phyloP scores from a whole-genome alignment of 2,797 vertebrate species.

The Anomalospiza imberbis region DNA sequence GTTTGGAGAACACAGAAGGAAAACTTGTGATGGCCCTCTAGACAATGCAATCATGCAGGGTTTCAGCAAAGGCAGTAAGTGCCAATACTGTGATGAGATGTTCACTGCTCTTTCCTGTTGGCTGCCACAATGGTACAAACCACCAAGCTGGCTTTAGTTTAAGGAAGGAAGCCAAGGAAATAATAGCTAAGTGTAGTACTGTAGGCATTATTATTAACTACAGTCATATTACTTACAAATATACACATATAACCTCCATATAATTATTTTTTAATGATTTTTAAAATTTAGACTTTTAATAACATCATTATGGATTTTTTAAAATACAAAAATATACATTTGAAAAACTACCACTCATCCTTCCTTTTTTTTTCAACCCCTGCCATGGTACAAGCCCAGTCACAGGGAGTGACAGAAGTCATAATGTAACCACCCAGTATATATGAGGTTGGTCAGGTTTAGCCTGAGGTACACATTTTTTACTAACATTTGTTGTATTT shows the following conservation, averaged over 20 bases:
- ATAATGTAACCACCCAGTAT: not conserved
- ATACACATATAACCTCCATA: not conserved
- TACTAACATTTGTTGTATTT: not conserved
- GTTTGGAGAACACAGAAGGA: not conserved
- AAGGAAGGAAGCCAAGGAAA: not conserved
- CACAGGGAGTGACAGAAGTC: not conserved
- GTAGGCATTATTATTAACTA: not conserved
- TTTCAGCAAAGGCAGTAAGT: not conserved
- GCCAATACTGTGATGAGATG: not conserved
- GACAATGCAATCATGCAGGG: not conserved
- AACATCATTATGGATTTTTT: not conserved
- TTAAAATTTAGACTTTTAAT: not conserved
- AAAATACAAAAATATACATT: not conserved
- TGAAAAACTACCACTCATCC: not conserved
- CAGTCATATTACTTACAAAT: not conserved
- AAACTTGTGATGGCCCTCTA: not conserved
- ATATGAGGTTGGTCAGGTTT: not conserved
- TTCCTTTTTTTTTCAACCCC: not conserved
- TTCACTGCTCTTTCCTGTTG: not conserved
- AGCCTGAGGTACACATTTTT: not conserved
- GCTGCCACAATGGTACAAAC: not conserved
- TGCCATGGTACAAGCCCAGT: not conserved
- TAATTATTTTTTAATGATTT: not conserved
- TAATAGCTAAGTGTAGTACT: not conserved
- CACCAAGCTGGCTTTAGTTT: not conserved